These are phyloP conservation scores for Theropithecus gelada DNA, from an alignment of 2,113 vertebrate species.

Conservation along the genomic window DNA sequence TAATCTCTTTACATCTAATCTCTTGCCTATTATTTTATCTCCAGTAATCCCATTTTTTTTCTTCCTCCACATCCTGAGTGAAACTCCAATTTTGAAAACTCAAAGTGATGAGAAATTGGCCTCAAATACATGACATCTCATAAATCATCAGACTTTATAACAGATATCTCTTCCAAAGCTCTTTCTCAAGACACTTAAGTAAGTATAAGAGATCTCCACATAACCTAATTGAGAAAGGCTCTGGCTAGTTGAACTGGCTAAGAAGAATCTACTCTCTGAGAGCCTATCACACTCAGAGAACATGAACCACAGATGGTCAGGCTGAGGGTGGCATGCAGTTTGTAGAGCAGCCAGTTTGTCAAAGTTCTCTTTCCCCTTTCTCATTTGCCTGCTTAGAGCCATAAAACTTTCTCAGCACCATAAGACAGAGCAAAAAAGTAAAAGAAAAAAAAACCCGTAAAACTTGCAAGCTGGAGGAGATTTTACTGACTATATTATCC, in stretches of 20 bases:
- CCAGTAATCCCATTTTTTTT: not conserved
- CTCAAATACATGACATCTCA: not conserved
- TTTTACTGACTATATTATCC: not conserved
- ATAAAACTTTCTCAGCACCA: not conserved
- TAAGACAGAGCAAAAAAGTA: no score
- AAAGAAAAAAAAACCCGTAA: not conserved
- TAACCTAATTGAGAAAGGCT: not conserved
- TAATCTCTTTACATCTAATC: not conserved
- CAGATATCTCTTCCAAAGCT: not conserved
- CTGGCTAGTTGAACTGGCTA: not conserved
- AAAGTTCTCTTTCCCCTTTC: no score
- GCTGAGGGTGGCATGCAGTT: fast-evolving
- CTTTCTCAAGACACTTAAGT: not conserved
- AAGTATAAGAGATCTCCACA: not conserved
- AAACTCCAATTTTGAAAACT: not conserved
- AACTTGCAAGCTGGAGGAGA: not conserved
- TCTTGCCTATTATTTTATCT: not conserved
- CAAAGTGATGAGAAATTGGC: not conserved
- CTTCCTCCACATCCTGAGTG: not conserved
- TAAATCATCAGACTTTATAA: not conserved
- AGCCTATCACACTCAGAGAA: not conserved
- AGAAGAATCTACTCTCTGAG: not conserved
- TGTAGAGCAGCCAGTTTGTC: not conserved
- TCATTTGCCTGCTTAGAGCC: not conserved
- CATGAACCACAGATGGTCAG: not conserved